Evolutionary conservation across 2,888 invertebrate genomes (phyloP).

Genomic region (Leptinotarsa juncta): DNA sequence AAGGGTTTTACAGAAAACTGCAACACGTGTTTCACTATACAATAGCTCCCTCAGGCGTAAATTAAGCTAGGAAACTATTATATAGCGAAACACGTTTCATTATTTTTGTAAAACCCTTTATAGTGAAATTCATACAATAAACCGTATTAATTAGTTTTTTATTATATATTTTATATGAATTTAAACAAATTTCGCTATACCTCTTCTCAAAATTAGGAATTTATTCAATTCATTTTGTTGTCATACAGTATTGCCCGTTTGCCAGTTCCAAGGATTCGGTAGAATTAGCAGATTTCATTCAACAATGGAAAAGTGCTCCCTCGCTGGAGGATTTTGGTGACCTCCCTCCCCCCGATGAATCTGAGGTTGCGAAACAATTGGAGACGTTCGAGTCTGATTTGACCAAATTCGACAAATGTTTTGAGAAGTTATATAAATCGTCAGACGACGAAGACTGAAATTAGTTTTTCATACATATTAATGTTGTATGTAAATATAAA

Average conservation of each 20-base stretch:
- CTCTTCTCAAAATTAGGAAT: neutral
- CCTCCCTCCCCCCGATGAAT: constrained; percentile 69
- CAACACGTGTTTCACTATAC: too few species aligned
- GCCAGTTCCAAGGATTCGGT: constrained; percentile 78
- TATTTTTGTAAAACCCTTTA: too few species aligned
- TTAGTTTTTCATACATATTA: constrained; percentile 8
- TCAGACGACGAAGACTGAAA: constrained; percentile 8
- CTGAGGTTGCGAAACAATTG: constrained; percentile 74
- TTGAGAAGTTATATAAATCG: constrained; percentile 67
- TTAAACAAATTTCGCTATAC: too few species aligned
- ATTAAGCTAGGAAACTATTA: too few species aligned
- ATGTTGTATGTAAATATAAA: constrained; percentile 11
- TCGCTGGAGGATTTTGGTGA: constrained; percentile 66
- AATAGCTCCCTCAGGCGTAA: too few species aligned
- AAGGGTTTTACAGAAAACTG: too few species aligned
- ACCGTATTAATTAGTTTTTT: too few species aligned
- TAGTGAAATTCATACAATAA: too few species aligned
- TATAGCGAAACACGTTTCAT: too few species aligned
- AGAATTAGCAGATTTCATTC: constrained; percentile 83
- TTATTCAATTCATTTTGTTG: constrained; percentile 27
- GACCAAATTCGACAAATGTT: constrained; percentile 81
- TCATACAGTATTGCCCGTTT: constrained; percentile 82
- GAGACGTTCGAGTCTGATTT: constrained; percentile 81
- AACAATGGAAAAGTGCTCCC: constrained; percentile 80
- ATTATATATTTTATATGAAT: too few species aligned